Base-by-base conservation (phyloP, 2,113 vertebrate species). In the Podarcis cretensis region DNA sequence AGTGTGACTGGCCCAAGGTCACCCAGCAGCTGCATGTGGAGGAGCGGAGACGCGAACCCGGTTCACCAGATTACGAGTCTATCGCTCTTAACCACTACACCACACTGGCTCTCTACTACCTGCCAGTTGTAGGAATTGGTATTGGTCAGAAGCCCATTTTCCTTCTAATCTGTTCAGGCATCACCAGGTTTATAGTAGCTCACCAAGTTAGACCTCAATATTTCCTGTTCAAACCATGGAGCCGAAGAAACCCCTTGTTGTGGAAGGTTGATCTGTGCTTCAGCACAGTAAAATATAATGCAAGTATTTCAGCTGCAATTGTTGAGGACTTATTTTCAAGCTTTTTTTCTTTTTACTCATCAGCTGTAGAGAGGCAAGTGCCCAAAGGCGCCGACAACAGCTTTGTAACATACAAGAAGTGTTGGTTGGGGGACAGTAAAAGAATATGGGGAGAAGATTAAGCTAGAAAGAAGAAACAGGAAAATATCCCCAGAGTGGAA, bases 401-500 rank as follows among this genome's bases (percentile, higher is more conserved):
- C 89, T 94, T 92, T 80, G 87, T 87, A 86, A 88, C 32, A 37
- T 40, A 40, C 25, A 91, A 91, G 74, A 89, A 0, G 18, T 68
- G 57, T 92, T 40, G 84, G 66, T 88, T 81, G 91, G 82, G 27
- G 71, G 90, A 90, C 71, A 59, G 0, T 0, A 30, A 84, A 86
- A 77, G 79, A 84, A 66, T 59, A 85, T 81, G 40, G 77, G 75
- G 68, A 74, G 86, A 92, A 59, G 92, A 81, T 83, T 94, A 91
- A 91, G 91, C 94, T 78, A 75, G 86, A 88, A 90, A 84, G 83
- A 92, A 95, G 83, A 93, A 94, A 83, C 48, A 40, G 86, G 81
- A 65, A 63, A 88, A 86, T 83, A 77, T 90, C 74, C 89, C 83
- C 83, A 74, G 69, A 16, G 59, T 75, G 2, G 54, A 63, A 82